Base-by-base conservation (phyloP, 2,113 vertebrate genomes). In the Zosterops borbonicus region DNA sequence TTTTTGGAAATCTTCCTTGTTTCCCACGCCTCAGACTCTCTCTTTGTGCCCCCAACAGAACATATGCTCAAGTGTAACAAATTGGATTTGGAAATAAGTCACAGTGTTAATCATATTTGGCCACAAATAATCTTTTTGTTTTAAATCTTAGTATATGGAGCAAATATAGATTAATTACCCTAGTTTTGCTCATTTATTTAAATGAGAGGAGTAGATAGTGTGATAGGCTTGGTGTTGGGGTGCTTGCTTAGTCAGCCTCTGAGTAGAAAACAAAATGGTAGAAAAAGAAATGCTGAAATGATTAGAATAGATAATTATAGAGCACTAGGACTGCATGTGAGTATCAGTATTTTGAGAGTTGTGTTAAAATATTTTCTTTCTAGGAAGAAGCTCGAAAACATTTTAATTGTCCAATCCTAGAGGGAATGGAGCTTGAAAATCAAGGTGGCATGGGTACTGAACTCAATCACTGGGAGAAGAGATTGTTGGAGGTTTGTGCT, bases 391-490 rank as follows among this genome's bases (percentile, higher is more conserved):
- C 99, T 14, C 97, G 99, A 79, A 98, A 98, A 87, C 99, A 99
- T 92, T 99, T 99, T 83, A 97, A 98, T 75, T 99, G 99, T 95
- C 98, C 99, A 65, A 96, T 98, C 92, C 95, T 99, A 67, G 99
- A 99, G 83, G 99, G 99, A 68, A 99, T 99, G 99, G 99, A 99
- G 97, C 98, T 99, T 96, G 99, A 99, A 98, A 99, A 99, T 97
- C 99, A 99, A 97, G 99, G 99, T 18, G 99, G 99, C 16, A 97
- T 98, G 49, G 99, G 99, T 28, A 99, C 99, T 1, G 99, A 99
- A 76, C 98, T 99, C 67, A 99, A 99, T 94, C 99, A 99, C 86
- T 99, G 99, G 99, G 99, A 99, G 95, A 99, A 99, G 95, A 98
- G 99, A 10, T 92, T 99, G 76, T 92, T 99, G 92, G 99, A 99